Evolutionary conservation across 2,888 invertebrate genomes (phyloP).

Genomic region (Xestia sexstrigata): DNA sequence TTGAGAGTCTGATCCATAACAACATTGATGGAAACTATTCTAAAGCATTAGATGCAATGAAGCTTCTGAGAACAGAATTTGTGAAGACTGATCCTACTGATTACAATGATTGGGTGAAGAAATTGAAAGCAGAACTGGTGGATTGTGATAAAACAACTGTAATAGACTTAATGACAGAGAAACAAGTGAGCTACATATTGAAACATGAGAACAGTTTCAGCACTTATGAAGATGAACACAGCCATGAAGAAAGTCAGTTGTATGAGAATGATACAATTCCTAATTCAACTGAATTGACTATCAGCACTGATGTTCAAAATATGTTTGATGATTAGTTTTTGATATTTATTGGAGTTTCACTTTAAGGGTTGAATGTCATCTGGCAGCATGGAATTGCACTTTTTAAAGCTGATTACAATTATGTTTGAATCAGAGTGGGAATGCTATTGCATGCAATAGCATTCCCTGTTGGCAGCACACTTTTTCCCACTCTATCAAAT

Average conservation of each 20-base stretch:
- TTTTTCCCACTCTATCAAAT: too few relatives aligned
- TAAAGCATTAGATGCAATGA: constrained; percentile 82
- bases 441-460: too few relatives aligned
- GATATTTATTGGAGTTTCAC: neutral
- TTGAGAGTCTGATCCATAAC: constrained; percentile 82
- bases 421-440: neutral
- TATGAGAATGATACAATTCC: constrained; percentile 87
- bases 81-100: constrained; percentile 77
- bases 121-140: constrained; percentile 78
- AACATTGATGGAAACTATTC: constrained; percentile 82
- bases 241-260: constrained; percentile 83
- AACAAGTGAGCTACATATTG: constrained; percentile 80
- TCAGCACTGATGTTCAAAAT: constrained; percentile 82
- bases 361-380: neutral
- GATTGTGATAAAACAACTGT: constrained; percentile 77
- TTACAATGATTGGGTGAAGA: constrained; percentile 85
- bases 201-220: constrained; percentile 83
- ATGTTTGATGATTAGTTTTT: constrained; percentile 82
- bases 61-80: constrained; percentile 82
- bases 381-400: neutral
- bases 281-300: constrained; percentile 79
- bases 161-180: constrained; percentile 75
- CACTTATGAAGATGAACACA: constrained; percentile 75
- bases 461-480: too few relatives aligned
- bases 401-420: neutral